These are phyloP conservation scores for Rhizomys pruinosus DNA, from an alignment of 2,113 vertebrate species.

Conservation along the genomic window DNA sequence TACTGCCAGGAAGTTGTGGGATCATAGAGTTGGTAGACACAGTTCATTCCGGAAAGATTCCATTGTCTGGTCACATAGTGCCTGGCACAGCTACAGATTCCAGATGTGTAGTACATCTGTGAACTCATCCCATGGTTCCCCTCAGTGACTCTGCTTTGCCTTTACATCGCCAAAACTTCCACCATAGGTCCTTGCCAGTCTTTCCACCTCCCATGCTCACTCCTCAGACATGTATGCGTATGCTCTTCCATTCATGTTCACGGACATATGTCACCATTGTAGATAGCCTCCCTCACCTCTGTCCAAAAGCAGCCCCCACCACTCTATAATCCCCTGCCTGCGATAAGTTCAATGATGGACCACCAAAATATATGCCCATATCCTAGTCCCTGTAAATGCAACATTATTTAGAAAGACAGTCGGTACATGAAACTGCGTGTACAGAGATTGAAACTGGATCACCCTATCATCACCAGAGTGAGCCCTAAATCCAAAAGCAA, in stretches of 20 bases:
- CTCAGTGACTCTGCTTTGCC: background rate
- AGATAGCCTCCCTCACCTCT: background rate
- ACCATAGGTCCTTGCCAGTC: background rate
- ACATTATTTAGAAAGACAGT: background rate
- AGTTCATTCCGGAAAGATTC: background rate
- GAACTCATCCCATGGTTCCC: too few relatives aligned
- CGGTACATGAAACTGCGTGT: background rate
- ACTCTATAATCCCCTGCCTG: background rate
- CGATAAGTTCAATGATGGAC: too few relatives aligned
- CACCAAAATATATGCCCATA: background rate
- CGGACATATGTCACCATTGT: background rate
- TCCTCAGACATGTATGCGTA: background rate
- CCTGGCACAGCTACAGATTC: background rate
- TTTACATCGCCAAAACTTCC: background rate
- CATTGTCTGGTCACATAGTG: background rate
- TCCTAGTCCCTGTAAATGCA: background rate
- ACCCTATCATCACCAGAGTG: background rate
- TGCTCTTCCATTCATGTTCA: background rate
- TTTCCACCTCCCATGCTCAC: background rate
- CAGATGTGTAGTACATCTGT: background rate
- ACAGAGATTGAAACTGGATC: background rate
- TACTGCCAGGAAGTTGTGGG: background rate
- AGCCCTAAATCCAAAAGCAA: background rate
- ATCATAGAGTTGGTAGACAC: fast-evolving
- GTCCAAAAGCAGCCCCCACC: too few relatives aligned